These are phyloP conservation scores for Poeciliopsis paucimaculata DNA, from an alignment of 2,797 vertebrate species.

Conservation along the genomic window DNA sequence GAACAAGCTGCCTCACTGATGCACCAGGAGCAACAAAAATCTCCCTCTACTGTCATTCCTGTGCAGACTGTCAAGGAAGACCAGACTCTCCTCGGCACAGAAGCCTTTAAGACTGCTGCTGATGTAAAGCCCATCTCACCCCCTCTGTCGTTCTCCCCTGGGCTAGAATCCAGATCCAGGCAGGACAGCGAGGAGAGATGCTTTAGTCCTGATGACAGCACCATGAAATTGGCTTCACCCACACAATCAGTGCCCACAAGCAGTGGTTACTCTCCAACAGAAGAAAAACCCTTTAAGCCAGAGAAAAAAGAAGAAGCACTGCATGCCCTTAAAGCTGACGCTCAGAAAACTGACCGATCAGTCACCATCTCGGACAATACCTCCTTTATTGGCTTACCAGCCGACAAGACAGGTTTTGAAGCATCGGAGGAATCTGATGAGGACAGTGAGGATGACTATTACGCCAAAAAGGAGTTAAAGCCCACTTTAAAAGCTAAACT, in stretches of 20 bases:
- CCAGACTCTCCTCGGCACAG: slow-evolving; percentile 47
- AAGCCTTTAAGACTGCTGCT: slow-evolving; percentile 43
- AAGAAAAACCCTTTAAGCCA: slow-evolving; percentile 85
- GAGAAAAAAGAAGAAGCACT: slow-evolving; percentile 68
- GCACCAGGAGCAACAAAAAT: slow-evolving; percentile 75
- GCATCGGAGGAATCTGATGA: slow-evolving; percentile 78
- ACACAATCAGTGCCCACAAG: slow-evolving; percentile 93
- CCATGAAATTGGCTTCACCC: slow-evolving; percentile 94
- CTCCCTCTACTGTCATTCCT: slow-evolving; percentile 44
- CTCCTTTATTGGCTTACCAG: slow-evolving; percentile 54
- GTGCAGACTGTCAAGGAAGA: slow-evolving; percentile 54
- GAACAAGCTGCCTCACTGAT: slow-evolving; percentile 72
- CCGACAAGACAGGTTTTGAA: slow-evolving; percentile 67
- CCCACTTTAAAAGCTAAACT: slow-evolving; percentile 83
- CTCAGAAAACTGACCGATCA: slow-evolving; percentile 62
- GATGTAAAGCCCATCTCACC: slow-evolving; percentile 68
- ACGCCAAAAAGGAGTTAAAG: slow-evolving; percentile 67
- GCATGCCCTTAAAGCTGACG: slow-evolving; percentile 45
- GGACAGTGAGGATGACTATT: slow-evolving; percentile 74
- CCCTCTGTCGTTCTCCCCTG: slow-evolving; percentile 60
- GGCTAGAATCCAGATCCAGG: slow-evolving; percentile 74
- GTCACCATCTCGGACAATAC: slow-evolving; percentile 64
- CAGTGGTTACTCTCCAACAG: slow-evolving; percentile 92
- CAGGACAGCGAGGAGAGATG: slow-evolving; percentile 91
- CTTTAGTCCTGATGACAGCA: slow-evolving; percentile 94